Evolutionary conservation across 2,113 vertebrate genomes (phyloP), one percentile per base, ranked within the genome.

Genomic region (Procavia capensis): DNA sequence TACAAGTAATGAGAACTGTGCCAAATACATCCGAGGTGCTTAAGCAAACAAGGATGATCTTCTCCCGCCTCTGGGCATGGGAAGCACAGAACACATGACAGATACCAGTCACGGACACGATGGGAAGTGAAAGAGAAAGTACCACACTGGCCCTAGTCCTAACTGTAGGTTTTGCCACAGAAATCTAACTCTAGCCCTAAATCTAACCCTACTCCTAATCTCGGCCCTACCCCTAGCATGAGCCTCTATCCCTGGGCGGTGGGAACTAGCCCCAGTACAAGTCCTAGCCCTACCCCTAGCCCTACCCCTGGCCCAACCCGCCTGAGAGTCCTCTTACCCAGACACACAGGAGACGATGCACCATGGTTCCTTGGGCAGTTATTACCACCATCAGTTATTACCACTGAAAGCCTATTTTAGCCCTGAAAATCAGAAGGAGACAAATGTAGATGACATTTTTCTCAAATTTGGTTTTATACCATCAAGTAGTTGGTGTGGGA

Each of bases 1-100:
- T 64, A 57, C 39, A 50, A 75, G 68, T 86, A 72, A 82, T 63
- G 47, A 50, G 31, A 92, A 95, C 36, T 41, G 54, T 95, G 88
- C 88, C 95, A 93, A 43, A 79, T 85, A 64, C 82, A 70, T 72
- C 79, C 66, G 57, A 83, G 82, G 66, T 20, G 25, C 45, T 41
- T 0, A 14, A 50, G 25, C 57, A 86, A 59, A 54, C 59, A 41
- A 41, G 47, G 66, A 7, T 41, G 39, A 39, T 4, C 75, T 25
- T 85, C 39, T 50, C 47, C 85, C 36, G 19, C 1, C 41, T 74
- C 83, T n/a, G 54, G 57, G 13, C 31, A 19, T 14, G 16, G 64
- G 29, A 83, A 68, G 8, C 29, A 8, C 1, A 5, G 31, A 36
- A 43, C 47, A 45, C 5, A 57, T n/a, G n/a, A 24, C n/a, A 80